A percentile compares a stretch with the other conserved stretches of the same genome.
phyloP scores from a whole-genome alignment of 1,140 invertebrate genomes.

The Ganaspis sp. region DNA sequence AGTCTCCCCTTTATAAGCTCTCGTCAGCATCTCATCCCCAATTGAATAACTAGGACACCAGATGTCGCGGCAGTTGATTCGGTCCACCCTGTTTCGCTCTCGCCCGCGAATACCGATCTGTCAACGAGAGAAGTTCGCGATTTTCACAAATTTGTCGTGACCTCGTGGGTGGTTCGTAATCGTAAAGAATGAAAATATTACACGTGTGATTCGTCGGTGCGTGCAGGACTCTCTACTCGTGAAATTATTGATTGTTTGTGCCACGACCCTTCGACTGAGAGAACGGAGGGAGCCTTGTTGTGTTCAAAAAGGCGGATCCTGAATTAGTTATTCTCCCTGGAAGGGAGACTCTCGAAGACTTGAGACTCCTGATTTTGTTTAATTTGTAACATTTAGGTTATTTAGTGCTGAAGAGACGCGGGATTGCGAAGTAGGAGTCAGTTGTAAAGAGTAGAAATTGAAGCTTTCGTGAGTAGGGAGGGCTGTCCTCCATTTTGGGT shows the following conservation, averaged over 20 bases:
- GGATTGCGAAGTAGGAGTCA: neutral
- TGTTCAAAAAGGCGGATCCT: conserved; percentile 18
- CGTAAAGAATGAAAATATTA: neutral
- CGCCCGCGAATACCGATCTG: conserved; percentile 15
- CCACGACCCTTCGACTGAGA: neutral
- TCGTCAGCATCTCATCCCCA: neutral
- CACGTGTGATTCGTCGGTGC: neutral
- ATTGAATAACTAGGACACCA: neutral
- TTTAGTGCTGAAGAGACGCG: neutral
- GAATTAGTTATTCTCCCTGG: neutral
- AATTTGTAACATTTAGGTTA: neutral
- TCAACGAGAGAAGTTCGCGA: conserved; percentile 1
- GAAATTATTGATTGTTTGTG: neutral
- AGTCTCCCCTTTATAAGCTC: too few species aligned
- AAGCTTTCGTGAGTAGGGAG: conserved; percentile 56
- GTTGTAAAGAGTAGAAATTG: neutral
- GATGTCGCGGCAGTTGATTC: conserved; percentile 7
- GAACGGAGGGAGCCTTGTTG: neutral
- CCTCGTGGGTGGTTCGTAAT: neutral
- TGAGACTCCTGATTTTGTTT: neutral
- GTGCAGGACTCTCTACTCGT: neutral
- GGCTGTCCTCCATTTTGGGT: conserved; percentile 74
- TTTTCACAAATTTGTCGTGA: neutral
- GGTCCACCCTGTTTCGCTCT: conserved; percentile 29
- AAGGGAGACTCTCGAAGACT: neutral